phyloP scores from a whole-genome alignment of 2,888 invertebrate species.

The Pyrrhosoma nymphula region DNA sequence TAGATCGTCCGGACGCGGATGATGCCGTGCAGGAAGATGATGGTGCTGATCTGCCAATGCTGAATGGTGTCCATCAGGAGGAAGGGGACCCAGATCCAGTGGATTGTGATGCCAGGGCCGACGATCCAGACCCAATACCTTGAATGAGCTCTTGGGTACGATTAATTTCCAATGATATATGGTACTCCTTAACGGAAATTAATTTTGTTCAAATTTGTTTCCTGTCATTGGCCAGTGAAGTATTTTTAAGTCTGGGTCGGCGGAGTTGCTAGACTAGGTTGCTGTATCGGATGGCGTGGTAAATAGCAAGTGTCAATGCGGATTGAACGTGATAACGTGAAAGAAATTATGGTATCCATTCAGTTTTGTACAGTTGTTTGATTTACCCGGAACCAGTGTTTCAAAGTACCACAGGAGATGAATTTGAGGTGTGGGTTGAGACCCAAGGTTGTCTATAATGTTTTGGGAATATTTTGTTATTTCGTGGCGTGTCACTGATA shows the following conservation, averaged over 20 bases:
- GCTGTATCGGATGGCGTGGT: conserved; percentile 13
- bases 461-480: conserved; percentile 23
- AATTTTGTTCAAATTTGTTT: conserved; percentile 45
- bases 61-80: conserved; percentile 59
- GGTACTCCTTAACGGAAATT: conserved; percentile 33
- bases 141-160: conserved; percentile 63
- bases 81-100: conserved; percentile 60
- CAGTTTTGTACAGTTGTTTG: conserved; percentile 47
- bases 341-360: conserved; percentile 38
- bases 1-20: background rate
- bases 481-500: conserved; percentile 50
- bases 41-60: conserved; percentile 37
- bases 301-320: conserved; percentile 30
- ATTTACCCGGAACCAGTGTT: conserved; percentile 7
- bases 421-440: conserved; percentile 4
- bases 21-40: conserved; percentile 47
- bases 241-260: conserved; percentile 24
- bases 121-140: conserved; percentile 63
- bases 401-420: conserved; percentile 46
- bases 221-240: conserved; percentile 41
- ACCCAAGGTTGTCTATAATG: conserved; percentile 50
- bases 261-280: conserved; percentile 40
- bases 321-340: conserved; percentile 16
- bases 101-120: conserved; percentile 60
- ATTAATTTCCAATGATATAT: conserved; percentile 49